Evolutionary conservation across 2,888 invertebrate species (phyloP), one percentile per base, ranked within the genome.

Genomic region (Sinodicranocentrus sp.): DNA sequence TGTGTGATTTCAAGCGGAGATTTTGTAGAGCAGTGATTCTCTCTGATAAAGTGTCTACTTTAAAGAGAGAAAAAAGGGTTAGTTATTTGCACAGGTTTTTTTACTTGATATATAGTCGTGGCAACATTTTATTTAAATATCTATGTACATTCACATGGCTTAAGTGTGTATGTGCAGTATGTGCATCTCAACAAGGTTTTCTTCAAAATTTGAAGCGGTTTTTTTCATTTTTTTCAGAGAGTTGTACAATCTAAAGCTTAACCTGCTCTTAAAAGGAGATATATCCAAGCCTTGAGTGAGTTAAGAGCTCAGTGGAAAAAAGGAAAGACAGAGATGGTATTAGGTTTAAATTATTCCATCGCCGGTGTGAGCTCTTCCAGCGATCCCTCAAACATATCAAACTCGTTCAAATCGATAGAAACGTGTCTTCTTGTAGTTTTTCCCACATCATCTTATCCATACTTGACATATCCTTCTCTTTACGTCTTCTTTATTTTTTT

Each of bases 371-470:
- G 57, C 52, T 28, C 63, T 48, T 63, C 19, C 65, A 63, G 67
- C 67, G 48, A 77, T 77, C 57, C 67, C 68, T 77, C 57, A 67
- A 70, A 77, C 77, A 59, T 57, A 67, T 77, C 67, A 77, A 77
- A 77, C 57, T 67, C 57, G 21, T 39, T 8, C 77, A 68, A 77
- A 77, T 77, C 77, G 77, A 77, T 77, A 77, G 68, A 76, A 77
- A 77, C 77, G 77, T 76, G 76, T 59, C 77, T 77, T 77, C 68
- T 65, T 77, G 43, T 77, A 57, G 52, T 43, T 75, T 65, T 67
- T 23, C 43, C 48, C 39, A 67, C 77, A 59, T 43, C 77, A 57
- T 77, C 75, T 52, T 75, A 59, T 43, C 44, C 25, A 39, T 61
- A 59, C 57, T 72, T 72, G 61, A n/a, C 57, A 25, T 17, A 26